Evolutionary conservation across 1,140 invertebrate species (phyloP), one percentile per base, ranked within the genome.

Genomic region (Drosophila bocki): DNA sequence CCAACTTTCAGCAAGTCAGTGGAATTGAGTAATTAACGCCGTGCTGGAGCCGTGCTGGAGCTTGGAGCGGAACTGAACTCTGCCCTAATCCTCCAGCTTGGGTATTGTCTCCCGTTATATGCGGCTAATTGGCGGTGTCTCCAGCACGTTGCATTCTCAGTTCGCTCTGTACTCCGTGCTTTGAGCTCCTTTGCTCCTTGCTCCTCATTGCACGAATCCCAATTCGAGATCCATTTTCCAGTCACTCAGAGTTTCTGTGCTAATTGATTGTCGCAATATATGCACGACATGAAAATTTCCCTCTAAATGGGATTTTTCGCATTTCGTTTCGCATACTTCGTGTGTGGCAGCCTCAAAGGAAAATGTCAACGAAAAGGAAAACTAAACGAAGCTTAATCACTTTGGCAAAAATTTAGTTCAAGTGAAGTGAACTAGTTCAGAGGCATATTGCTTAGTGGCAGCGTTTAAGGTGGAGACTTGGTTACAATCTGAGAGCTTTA

Each of bases 1-100:
- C 35, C 59, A 64, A 78, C 69, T 81, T 90, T 80, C 67, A 62
- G 71, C 58, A 59, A 84, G 72, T 80, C 83, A 74, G 76, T 79
- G 81, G 82, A 87, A 87, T 87, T 87, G 83, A 87, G 83, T 87
- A 87, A 87, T 87, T 87, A 87, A 87, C 83, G 83, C 67, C 51
- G 39, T 37, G 19, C 53, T 37, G 42, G 35, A 50, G 26, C 64
- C 22, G 53, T 58, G 59, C 0, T 29, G 47, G 37, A 65, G 47
- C 61, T 29, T 39, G 33, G 44, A 50, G n/a, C 42, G 13, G 42
- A 39, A 44, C 67, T 53, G 67, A 81, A 58, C 60, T 32, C 50
- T 59, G 63, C 63, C 78, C 71, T 88, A 88, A 86, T 80, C 80
- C 83, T 42, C 76, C 70, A 54, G 51, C 47, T 48, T 67, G 61